Evolutionary conservation across 2,113 vertebrate genomes (phyloP).

Genomic region (Eulemur macaco): DNA sequence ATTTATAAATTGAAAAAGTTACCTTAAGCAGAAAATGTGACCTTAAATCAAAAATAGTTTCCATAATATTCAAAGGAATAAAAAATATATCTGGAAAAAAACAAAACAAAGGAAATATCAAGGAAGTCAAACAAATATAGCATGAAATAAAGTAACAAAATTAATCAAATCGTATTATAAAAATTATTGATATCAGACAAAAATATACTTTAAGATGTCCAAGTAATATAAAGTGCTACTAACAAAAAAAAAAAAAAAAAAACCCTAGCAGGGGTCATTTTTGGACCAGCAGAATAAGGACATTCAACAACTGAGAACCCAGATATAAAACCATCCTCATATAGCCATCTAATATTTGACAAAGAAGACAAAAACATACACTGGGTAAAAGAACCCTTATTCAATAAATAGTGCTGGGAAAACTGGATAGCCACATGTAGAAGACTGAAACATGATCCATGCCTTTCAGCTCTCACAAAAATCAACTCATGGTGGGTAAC

Average conservation of each 20-base stretch:
- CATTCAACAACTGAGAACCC: neutral
- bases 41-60: neutral
- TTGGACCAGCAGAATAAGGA: neutral
- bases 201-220: neutral
- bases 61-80: neutral
- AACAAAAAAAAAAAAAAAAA: too few relatives aligned
- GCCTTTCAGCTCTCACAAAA: too few relatives aligned
- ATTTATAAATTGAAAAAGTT: neutral
- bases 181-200: neutral
- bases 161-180: neutral
- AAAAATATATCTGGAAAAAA: neutral
- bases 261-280: neutral
- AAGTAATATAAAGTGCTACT: neutral
- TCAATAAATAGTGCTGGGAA: too few relatives aligned
- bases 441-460: too few relatives aligned
- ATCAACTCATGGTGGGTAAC: too few relatives aligned
- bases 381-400: too few relatives aligned
- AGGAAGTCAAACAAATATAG: neutral
- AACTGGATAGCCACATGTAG: too few relatives aligned
- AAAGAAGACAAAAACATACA: too few relatives aligned
- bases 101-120: neutral
- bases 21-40: neutral
- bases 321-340: too few relatives aligned
- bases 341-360: too few relatives aligned
- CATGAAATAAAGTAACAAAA: neutral